phyloP scores from a whole-genome alignment of 2,113 vertebrate species.

The Carlito syrichta region DNA sequence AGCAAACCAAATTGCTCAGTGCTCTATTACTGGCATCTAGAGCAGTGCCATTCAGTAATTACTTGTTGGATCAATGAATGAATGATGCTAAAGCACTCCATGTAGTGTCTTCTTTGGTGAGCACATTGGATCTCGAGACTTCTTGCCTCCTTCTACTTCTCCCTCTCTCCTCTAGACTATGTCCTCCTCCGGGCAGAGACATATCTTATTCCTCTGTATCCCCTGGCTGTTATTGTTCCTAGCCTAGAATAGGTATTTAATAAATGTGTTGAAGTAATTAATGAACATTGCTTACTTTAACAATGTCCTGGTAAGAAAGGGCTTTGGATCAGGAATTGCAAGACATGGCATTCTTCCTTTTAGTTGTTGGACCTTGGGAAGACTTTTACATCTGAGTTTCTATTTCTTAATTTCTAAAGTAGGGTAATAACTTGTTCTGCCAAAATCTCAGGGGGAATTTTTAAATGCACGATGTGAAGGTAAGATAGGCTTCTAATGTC shows the following conservation, averaged over 20 bases:
- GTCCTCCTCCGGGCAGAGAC: not conserved
- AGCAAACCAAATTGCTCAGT: not conserved
- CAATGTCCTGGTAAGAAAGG: not conserved
- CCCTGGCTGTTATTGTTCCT: not conserved
- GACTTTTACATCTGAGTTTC: not conserved
- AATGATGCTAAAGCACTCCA: not conserved
- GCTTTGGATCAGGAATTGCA: not conserved
- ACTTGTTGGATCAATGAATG: not conserved
- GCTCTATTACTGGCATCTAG: not conserved
- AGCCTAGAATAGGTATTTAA: slow-evolving; percentile 47
- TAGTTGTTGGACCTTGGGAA: not conserved
- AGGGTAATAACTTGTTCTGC: not conserved
- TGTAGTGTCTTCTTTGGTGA: not conserved
- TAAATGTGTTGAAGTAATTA: not conserved
- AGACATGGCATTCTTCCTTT: not conserved
- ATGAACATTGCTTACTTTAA: not conserved
- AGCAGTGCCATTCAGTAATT: not conserved
- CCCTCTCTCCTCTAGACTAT: not conserved
- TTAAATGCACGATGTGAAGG: not conserved
- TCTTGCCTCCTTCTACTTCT: not conserved
- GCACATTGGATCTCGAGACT: not conserved
- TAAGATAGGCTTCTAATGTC: not conserved
- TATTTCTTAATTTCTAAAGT: not conserved
- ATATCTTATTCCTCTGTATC: not conserved
- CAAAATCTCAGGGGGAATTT: not conserved